These are phyloP conservation scores for Coreius guichenoti DNA, from an alignment of 2,797 vertebrate species.

Conservation along the genomic window DNA sequence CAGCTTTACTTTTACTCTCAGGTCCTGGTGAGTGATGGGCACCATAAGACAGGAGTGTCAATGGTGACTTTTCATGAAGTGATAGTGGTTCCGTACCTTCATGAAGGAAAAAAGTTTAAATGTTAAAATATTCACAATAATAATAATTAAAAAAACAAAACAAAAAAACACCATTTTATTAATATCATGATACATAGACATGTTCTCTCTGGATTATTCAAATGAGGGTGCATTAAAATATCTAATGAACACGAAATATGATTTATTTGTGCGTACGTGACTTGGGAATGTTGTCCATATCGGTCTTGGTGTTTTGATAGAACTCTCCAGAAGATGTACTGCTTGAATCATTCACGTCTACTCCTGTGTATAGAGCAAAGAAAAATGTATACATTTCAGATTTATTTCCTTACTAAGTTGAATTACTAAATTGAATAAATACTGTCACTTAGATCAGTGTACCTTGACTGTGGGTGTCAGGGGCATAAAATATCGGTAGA, in stretches of 20 bases:
- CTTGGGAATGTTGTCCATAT: neutral
- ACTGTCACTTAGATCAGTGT: neutral
- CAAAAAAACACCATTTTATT: neutral
- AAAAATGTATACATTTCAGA: neutral
- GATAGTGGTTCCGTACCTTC: neutral
- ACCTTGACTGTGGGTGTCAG: neutral
- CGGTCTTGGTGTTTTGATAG: conserved; percentile 43
- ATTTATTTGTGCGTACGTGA: conserved; percentile 39
- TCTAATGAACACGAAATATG: neutral
- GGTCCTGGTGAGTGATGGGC: neutral
- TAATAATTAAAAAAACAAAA: neutral
- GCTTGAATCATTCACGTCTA: conserved; percentile 44
- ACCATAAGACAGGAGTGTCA: neutral
- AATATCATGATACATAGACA: neutral
- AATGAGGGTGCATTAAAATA: neutral
- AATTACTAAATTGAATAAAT: neutral
- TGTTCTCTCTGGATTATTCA: neutral
- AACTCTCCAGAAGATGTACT: conserved; percentile 60
- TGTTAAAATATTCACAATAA: neutral
- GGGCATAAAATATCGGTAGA: neutral
- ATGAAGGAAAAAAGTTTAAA: neutral
- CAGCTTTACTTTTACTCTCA: neutral
- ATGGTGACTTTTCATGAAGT: conserved; percentile 9
- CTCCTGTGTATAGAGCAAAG: neutral
- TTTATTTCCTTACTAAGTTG: neutral